phyloP scores from a whole-genome alignment of 2,888 invertebrate genomes.

The Pandemis heparana region DNA sequence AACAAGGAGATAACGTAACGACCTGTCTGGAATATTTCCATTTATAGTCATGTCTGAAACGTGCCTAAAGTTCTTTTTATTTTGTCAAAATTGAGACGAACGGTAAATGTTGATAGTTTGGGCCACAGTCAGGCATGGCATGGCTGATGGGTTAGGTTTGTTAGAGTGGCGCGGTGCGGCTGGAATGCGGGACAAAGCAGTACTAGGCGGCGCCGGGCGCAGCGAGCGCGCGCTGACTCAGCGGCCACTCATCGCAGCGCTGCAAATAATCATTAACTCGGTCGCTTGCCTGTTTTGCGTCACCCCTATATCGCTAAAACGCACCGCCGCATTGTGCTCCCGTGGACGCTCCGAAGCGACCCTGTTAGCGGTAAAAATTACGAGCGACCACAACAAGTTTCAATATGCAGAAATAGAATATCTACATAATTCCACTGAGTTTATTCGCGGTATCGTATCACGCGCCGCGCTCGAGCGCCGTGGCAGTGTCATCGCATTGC shows the following conservation, averaged over 20 bases:
- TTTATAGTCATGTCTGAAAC: neutral
- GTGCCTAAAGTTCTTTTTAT: neutral
- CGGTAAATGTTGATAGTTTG: neutral
- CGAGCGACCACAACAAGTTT: slow-evolving; percentile 62
- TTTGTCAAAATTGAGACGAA: neutral
- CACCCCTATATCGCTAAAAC: slow-evolving; percentile 82
- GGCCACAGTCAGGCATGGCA: slow-evolving; percentile 11
- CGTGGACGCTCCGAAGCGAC: slow-evolving; percentile 56
- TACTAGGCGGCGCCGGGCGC: slow-evolving; percentile 48
- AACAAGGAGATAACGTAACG: slow-evolving; percentile 20
- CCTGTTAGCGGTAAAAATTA: slow-evolving; percentile 62
- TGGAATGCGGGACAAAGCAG: slow-evolving; percentile 54
- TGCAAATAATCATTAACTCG: slow-evolving; percentile 76
- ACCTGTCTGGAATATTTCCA: slow-evolving; percentile 15
- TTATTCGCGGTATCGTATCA: slow-evolving; percentile 71
- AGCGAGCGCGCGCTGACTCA: slow-evolving; percentile 71
- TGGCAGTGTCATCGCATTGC: slow-evolving; percentile 79
- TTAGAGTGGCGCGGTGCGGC: slow-evolving; percentile 14
- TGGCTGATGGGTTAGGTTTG: slow-evolving; percentile 15
- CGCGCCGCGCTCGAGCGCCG: slow-evolving; percentile 63
- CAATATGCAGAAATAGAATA: slow-evolving; percentile 72
- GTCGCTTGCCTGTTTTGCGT: slow-evolving; percentile 68
- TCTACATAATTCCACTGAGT: slow-evolving; percentile 63
- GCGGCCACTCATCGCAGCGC: slow-evolving; percentile 81
- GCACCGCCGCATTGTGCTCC: slow-evolving; percentile 71